A percentile compares a stretch with the other conserved stretches of the same genome.
Conservation (phyloP, 2,888 invertebrate species). For the Entomobrya proxima region DNA sequence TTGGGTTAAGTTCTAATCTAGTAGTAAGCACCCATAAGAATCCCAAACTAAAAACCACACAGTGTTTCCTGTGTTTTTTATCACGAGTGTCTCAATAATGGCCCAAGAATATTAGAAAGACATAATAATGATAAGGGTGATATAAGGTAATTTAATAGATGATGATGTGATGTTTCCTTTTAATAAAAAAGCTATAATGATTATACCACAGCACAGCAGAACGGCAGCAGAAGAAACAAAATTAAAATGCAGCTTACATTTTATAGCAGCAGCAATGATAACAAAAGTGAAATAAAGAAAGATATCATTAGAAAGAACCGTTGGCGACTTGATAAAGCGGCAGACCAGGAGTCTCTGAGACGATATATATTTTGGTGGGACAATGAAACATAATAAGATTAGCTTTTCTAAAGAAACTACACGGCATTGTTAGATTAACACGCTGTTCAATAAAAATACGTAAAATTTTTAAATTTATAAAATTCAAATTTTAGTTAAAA, state of each 20-base stretch:
- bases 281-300: conserved; percentile 2
- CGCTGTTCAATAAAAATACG: too few species aligned
- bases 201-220: conserved; percentile 41
- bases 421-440: too few species aligned
- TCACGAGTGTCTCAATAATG: too few species aligned
- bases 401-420: too few species aligned
- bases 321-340: conserved; percentile 70
- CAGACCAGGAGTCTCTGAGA: too few species aligned
- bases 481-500: background rate
- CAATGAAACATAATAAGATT: too few species aligned
- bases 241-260: background rate
- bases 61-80: background rate
- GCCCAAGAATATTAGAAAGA: too few species aligned
- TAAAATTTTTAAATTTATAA: too few species aligned
- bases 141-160: conserved; percentile 43
- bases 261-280: background rate
- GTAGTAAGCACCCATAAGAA: too few species aligned
- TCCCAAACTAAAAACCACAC: too few species aligned
- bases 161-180: conserved; percentile 12
- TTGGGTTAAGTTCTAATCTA: too few species aligned
- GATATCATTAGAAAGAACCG: conserved; percentile 69
- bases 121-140: conserved; percentile 3
- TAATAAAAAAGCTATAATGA: conserved; percentile 57
- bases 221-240: background rate
- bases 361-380: too few species aligned